Base-by-base conservation (phyloP, 2,888 invertebrate species). In the Drosophila longiperda region DNA sequence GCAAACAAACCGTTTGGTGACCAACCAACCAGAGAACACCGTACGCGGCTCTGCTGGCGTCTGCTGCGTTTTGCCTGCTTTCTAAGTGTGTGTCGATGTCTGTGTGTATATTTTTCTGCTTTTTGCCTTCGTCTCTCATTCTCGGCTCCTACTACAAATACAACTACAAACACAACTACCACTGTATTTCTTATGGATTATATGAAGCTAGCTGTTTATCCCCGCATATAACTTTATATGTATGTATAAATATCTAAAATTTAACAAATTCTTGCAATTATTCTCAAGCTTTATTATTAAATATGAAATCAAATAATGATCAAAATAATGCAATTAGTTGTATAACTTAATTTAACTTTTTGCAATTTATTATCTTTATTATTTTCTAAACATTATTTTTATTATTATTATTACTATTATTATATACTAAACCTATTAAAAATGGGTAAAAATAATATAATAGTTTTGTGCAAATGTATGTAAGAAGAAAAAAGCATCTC, bases 1-100 rank as follows among this genome's bases (percentile, higher is more conserved):
- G 74, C 74, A 73, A 80, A 75, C 73, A 77, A 78, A 80, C 65
- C 55, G 70, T 75, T 80, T 80, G 73, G 66, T 69, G 72, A 67
- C 76, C 69, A 83, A 71, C 82, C 82, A 82, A 82, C 82, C 82
- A 82, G 82, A 82, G 84, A 70, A 50, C 73, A 64, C 78, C 66
- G 70, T 65, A 67, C 72, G 66, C 81, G 50, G 49, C 45, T 20
- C 23, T 45, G 45, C 45, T 45, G 34, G 23, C 65, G 58, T 29
- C 66, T 54, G 40, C 50, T 49, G 49, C 49, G 23, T 50, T 42
- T 48, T 65, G 64, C 49, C 64, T 54, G 38, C 29, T 59, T 26
- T 17, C 12, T 15, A 36, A 20, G 42, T 62, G 11, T 33, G 32
- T 36, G 64, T 17, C 38, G 40, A 34, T 55, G 52, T 40, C 36